A percentile compares a stretch with the other conserved stretches of the same genome.
Evolutionary conservation across 2,113 vertebrate species (phyloP).

Genomic region (Gambusia holbrooki): DNA sequence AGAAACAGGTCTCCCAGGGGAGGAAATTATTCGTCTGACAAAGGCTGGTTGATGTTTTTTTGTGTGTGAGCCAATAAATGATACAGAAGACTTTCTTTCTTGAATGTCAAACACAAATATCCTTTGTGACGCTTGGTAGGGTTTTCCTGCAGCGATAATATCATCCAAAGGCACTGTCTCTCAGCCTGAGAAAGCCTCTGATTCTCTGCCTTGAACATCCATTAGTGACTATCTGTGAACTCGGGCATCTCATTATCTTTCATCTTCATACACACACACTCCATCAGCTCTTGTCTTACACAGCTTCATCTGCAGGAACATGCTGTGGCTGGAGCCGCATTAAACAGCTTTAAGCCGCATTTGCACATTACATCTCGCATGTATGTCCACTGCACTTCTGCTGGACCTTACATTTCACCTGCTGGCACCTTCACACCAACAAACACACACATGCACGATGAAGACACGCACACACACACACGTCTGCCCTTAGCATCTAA

Average conservation of each 20-base stretch:
- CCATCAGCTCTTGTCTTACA: constrained; percentile 47
- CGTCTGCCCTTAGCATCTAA: constrained; percentile 51
- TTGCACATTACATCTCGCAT: constrained; percentile 7
- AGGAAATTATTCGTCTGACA: background rate
- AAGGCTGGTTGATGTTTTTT: constrained; percentile 19
- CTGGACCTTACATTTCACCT: constrained; percentile 8
- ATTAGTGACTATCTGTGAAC: constrained; percentile 64
- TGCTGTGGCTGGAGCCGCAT: constrained; percentile 27
- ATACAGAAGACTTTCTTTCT: constrained; percentile 26
- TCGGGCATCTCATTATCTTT: constrained; percentile 68
- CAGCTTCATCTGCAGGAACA: constrained; percentile 36
- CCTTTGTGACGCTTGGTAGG: constrained; percentile 34
- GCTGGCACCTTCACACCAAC: constrained; percentile 24
- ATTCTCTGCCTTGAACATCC: constrained; percentile 53
- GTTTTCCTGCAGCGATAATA: constrained; percentile 47
- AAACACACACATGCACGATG: constrained; percentile 3
- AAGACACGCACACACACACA: constrained; percentile 11
- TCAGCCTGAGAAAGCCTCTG: constrained; percentile 55
- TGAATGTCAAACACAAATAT: constrained; percentile 65
- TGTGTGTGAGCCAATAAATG: constrained; percentile 25
- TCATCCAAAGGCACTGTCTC: constrained; percentile 33
- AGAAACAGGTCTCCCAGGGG: constrained; percentile 48
- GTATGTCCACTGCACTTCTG: constrained; percentile 25
- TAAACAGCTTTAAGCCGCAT: constrained; percentile 2
- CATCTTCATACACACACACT: constrained; percentile 55